Conservation (phyloP, 2,888 invertebrate genomes). For the Brachyopa scutellaris region DNA sequence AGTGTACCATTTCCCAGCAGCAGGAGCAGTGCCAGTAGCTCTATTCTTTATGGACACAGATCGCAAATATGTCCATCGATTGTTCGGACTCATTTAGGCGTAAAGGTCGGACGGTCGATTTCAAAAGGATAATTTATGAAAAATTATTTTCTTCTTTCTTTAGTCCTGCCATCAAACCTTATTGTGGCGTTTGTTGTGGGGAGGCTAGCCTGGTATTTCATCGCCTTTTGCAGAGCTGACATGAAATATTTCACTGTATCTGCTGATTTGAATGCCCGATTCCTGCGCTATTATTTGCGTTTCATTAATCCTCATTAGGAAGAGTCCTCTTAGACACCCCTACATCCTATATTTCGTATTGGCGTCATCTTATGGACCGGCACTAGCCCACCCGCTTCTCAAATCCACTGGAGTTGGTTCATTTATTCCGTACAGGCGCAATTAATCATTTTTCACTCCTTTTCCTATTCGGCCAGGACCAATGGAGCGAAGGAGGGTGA, state of each 20-base stretch:
- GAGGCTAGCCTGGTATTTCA: conserved; percentile 2
- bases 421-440: conserved; percentile 65
- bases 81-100: conserved; percentile 47
- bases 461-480: conserved; percentile 46
- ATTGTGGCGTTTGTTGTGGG: not conserved
- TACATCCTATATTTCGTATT: not conserved
- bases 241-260: conserved; percentile 64
- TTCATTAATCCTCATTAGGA: conserved; percentile 72
- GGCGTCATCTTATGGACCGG: conserved; percentile 31
- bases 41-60: conserved; percentile 35
- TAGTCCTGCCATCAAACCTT: not conserved
- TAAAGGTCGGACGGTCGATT: conserved; percentile 38
- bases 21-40: not conserved
- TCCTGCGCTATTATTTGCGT: conserved; percentile 62
- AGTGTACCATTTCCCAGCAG: conserved; percentile 7
- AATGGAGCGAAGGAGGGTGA: not conserved
- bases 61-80: conserved; percentile 43
- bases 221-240: conserved; percentile 27
- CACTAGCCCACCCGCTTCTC: not conserved
- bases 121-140: conserved; percentile 69
- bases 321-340: conserved; percentile 26
- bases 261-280: conserved; percentile 60
- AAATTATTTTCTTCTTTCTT: conserved; percentile 39
- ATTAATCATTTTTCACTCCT: conserved; percentile 67
- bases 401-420: conserved; percentile 60